These are phyloP conservation scores for Semotilus atromaculatus DNA, from an alignment of 2,797 vertebrate species.

Conservation along the genomic window DNA sequence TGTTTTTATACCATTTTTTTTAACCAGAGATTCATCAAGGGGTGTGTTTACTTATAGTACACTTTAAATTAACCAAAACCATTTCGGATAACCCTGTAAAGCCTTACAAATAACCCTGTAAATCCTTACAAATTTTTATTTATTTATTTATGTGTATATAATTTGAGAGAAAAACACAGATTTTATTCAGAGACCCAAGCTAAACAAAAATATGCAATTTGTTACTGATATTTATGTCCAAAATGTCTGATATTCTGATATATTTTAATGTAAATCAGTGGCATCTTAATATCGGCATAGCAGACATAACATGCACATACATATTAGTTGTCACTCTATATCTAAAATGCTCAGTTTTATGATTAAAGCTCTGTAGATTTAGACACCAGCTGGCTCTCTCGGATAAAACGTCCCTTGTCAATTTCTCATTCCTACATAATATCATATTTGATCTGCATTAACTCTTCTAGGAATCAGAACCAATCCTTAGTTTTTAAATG, in stretches of 20 bases:
- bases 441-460: not conserved
- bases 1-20: not conserved
- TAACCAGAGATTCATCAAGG: not conserved
- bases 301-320: not conserved
- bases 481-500: not conserved
- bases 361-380: no score
- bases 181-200: not conserved
- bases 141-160: not conserved
- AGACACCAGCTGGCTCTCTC: not conserved
- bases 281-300: not conserved
- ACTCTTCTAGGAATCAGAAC: not conserved
- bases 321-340: not conserved
- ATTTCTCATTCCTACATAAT: not conserved
- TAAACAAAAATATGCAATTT: not conserved
- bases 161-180: fast-evolving
- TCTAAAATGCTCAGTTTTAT: no score
- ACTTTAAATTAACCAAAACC: not conserved
- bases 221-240: not conserved
- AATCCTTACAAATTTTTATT: no score
- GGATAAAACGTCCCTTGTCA: not conserved
- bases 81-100: not conserved
- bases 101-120: no score
- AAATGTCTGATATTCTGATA: not conserved
- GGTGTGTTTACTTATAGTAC: not conserved
- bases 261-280: not conserved